phyloP scores from a whole-genome alignment of 2,797 vertebrate genomes.

The Sebastiscus albofasciatus region DNA sequence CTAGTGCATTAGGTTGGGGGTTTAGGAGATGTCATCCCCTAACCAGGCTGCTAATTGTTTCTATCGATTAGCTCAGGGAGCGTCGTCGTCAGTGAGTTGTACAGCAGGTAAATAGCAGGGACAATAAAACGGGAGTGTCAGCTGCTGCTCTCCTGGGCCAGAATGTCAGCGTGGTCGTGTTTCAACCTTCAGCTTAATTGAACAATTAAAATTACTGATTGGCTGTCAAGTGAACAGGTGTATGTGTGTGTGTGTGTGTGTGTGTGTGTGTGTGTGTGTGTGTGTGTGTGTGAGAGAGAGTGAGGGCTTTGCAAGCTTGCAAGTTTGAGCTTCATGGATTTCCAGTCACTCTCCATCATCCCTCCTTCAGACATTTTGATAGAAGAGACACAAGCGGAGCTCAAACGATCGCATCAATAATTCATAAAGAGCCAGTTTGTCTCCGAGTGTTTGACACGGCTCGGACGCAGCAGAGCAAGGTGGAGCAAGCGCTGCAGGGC shows the following conservation, averaged over 20 bases:
- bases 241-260: conserved; percentile 7
- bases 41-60: conserved; percentile 47
- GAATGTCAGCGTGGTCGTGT: conserved; percentile 31
- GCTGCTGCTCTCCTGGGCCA: conserved; percentile 49
- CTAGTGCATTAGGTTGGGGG: not conserved
- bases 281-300: not conserved
- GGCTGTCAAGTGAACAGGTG: conserved; percentile 28
- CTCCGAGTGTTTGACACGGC: not conserved
- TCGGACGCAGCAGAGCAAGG: not conserved
- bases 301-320: not conserved
- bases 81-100: conserved; percentile 2
- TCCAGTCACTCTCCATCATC: conserved; percentile 17
- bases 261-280: not conserved
- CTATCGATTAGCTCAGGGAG: conserved; percentile 39
- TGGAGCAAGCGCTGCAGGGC: not conserved
- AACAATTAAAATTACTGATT: conserved; percentile 57
- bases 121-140: conserved; percentile 46
- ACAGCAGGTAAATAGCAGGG: conserved; percentile 28
- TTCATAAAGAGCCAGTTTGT: conserved; percentile 21
- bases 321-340: conserved; percentile 26
- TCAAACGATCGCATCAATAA: conserved; percentile 34
- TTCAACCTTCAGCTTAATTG: conserved; percentile 57
- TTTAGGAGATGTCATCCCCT: conserved; percentile 13
- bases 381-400: conserved; percentile 1
- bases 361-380: conserved; percentile 33